Base-by-base conservation (phyloP, 2,888 invertebrate genomes). In the Odontothrips loti region DNA sequence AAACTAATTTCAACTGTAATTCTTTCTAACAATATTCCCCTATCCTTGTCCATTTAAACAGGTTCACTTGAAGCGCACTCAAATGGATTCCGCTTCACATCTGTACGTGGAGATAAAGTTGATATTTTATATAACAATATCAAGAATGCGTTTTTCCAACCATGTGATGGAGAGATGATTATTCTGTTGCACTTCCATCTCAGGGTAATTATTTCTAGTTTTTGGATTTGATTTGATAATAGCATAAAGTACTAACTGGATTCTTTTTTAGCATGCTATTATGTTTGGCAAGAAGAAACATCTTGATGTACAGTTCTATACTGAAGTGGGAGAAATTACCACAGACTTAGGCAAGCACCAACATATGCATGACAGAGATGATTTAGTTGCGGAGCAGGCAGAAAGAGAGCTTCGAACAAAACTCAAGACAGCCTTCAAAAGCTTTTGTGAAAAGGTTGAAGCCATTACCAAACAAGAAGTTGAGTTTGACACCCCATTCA, bases 221-320 rank as follows among this genome's bases (percentile, higher is more conserved):
- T 2, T 58, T 58, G 58, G 6, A 15, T 58, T 58, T 1, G 23
- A 34, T 80, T 47, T 63, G 12, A 47, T 80, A 79, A n/a, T 17
- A 20, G n/a, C 15, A 63, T 23, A 15, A 29, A 1, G 34, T n/a
- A 20, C 79, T 51, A 15, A 79, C 17, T 27, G 79, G 34, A 82
- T 80, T 47, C 17, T 51, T 85, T 82, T 82, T 17, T 85, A 93
- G 91, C 97, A 99, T 87, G 98, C 99, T 47, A 99, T 99, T 83
- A 95, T 99, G 96, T 99, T 99, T 90, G 99, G 99, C 85, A 98
- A 98, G 89, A 99, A 99, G 91, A 99, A 99, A 86, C 99, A 99
- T 85, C 93, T 96, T 0, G 99, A 99, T 89, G 98, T 99, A 9
- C 99, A 99, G 87, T 99, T 99, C 89, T 99, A 99, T 88, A 99